Evolutionary conservation across 2,113 vertebrate genomes (phyloP).

Genomic region (Neolamprologus toae): DNA sequence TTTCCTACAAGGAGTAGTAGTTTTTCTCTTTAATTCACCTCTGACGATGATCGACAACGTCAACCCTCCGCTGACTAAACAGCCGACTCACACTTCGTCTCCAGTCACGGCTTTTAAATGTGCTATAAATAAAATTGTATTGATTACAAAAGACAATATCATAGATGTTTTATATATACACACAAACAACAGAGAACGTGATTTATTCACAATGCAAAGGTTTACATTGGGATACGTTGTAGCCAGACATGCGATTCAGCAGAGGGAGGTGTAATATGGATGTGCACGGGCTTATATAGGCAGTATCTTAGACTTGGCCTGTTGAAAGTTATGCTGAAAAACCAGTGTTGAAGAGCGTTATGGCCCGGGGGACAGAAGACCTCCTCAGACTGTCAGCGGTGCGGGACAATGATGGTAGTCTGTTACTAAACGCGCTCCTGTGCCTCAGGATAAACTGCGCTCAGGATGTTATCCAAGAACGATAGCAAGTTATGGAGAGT

Average conservation of each 20-base stretch:
- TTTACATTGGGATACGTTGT: neutral
- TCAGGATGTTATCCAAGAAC: neutral
- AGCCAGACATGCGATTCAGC: neutral
- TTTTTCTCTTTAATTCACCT: too few species aligned
- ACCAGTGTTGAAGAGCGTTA: neutral
- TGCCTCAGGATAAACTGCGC: neutral
- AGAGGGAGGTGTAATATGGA: neutral
- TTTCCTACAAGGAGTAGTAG: too few species aligned
- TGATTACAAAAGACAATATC: neutral
- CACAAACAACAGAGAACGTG: neutral
- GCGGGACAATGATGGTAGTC: neutral
- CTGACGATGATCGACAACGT: conserved; percentile 73
- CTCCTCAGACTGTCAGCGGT: fast-evolving
- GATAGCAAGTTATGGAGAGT: neutral
- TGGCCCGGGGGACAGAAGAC: neutral
- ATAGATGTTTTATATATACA: fast-evolving
- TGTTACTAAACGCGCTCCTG: neutral
- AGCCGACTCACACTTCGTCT: conserved; percentile 67
- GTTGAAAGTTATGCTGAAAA: neutral
- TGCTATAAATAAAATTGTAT: too few species aligned
- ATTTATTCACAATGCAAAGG: neutral
- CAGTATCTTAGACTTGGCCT: neutral
- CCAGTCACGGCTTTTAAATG: conserved; percentile 70
- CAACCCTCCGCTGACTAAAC: conserved; percentile 76
- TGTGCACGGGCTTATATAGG: neutral